Evolutionary conservation across 2,797 vertebrate genomes (phyloP), one percentile per base, ranked within the genome.

Genomic region (Argentina silus): DNA sequence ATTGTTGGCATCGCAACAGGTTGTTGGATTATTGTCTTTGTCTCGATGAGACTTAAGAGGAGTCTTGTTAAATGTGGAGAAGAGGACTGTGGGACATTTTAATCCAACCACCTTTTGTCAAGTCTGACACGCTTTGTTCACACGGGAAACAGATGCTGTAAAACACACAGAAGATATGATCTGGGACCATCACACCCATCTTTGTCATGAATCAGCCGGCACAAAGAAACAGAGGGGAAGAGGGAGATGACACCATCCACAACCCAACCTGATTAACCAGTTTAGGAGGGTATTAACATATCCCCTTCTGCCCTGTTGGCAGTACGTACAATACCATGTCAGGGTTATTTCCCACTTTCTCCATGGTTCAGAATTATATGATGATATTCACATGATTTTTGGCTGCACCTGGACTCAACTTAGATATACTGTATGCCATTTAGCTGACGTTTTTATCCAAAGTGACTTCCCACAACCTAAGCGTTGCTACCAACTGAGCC

Each of bases 1-100:
- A 80, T 86, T 87, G 86, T 87, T 78, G 79, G 79, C 67, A 19
- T 45, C 64, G n/a, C 75, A 19, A 48, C 48, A 71, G 79, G 71
- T 17, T 75, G 75, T 51, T 76, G 85, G 87, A 86, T 89, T 84
- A 86, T 71, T 44, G 78, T 79, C 82, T 3, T 9, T 9, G 67
- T 65, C 79, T 80, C 81, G 79, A 81, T 83, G 80, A 88, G 79
- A 78, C 76, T 82, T 79, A 65, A 56, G 60, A 55, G 5, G 27
- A 77, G 77, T 75, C 76, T 56, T 44, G 71, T 72, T 79, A 70
- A 75, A 76, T 80, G 17, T 81, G 75, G 50, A 69, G 64, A 74
- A 44, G 0, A 63, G 56, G 69, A 70, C 68, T 12, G 51, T 53
- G 15, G 15, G 15, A 53, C 51, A 53, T n/a, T 53, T 53, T 53